Percentiles rank a stretch among this genome's conserved stretches.
These are phyloP conservation scores for Amphipoea oculea DNA, from an alignment of 2,888 invertebrate genomes.

Conservation along the genomic window DNA sequence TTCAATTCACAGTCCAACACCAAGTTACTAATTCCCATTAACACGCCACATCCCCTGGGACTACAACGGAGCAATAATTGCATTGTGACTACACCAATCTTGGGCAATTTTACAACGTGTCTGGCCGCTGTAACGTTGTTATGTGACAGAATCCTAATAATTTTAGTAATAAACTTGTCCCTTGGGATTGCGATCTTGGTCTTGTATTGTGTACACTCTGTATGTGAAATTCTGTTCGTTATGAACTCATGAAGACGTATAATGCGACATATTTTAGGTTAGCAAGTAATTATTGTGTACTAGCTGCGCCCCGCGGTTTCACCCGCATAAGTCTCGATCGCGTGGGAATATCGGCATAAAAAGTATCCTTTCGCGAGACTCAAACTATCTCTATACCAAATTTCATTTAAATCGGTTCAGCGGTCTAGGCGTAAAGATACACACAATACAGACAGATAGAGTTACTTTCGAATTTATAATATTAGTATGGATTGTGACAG, in stretches of 20 bases:
- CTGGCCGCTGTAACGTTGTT: slow-evolving; percentile 45
- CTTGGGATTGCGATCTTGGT: slow-evolving; percentile 45
- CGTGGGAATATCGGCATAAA: no score
- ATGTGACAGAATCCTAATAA: slow-evolving; percentile 57
- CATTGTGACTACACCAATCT: slow-evolving; percentile 49
- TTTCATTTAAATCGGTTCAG: no score
- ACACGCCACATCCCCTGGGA: background rate
- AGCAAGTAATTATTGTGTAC: background rate
- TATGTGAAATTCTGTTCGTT: slow-evolving; percentile 20
- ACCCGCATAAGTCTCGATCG: no score
- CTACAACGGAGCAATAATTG: slow-evolving; percentile 40
- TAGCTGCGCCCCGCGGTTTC: no score
- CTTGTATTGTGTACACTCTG: slow-evolving; percentile 24
- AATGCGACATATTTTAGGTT: background rate
- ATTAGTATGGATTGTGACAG: background rate
- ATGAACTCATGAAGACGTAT: slow-evolving; percentile 11
- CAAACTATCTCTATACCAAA: no score
- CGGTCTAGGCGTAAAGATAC: no score
- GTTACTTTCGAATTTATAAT: no score
- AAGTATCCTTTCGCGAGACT: no score
- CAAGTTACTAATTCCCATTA: slow-evolving; percentile 33
- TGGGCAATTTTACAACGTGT: slow-evolving; percentile 59
- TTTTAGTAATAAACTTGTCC: slow-evolving; percentile 59
- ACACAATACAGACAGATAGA: no score
- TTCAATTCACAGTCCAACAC: slow-evolving; percentile 3